Conservation (phyloP, 1,140 invertebrate genomes). For the Diorhabda sublineata region DNA sequence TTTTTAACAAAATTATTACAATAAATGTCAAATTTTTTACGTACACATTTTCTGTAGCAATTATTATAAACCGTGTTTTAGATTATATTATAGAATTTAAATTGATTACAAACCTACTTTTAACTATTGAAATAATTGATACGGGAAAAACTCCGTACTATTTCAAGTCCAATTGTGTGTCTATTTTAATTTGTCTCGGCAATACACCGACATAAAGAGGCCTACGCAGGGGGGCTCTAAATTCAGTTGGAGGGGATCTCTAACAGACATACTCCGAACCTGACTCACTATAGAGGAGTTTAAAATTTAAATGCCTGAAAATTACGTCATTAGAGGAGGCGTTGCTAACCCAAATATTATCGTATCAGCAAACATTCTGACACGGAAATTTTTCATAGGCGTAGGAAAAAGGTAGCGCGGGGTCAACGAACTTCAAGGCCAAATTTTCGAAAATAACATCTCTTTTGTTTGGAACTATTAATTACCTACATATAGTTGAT, state of each 20-base stretch:
- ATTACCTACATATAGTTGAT: too few species aligned
- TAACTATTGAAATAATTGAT: too few species aligned
- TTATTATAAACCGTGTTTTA: too few species aligned
- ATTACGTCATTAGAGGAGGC: constrained; percentile 15
- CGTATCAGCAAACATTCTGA: constrained; percentile 18
- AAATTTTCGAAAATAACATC: background rate
- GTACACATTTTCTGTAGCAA: too few species aligned
- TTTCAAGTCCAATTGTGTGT: too few species aligned
- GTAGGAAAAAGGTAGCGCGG: background rate
- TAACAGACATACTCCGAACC: background rate
- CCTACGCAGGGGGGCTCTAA: background rate
- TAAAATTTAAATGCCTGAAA: constrained; percentile 19
- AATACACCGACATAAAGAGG: background rate
- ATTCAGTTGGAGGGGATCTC: background rate
- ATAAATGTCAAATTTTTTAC: too few species aligned
- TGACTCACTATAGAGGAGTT: constrained; percentile 7
- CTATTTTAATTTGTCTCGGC: background rate
- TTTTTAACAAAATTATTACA: too few species aligned
- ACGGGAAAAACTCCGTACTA: too few species aligned
- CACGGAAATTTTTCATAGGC: constrained; percentile 8
- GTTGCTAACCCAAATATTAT: constrained; percentile 19
- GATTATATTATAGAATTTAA: too few species aligned
- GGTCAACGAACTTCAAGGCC: constrained; percentile 3
- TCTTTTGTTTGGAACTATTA: background rate
- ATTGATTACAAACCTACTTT: too few species aligned